Percentiles rank a stretch among this genome's conserved stretches.
phyloP scores from a whole-genome alignment of 37 sponge, comb jelly and placozoan genomes.

The Oopsacas minuta region DNA sequence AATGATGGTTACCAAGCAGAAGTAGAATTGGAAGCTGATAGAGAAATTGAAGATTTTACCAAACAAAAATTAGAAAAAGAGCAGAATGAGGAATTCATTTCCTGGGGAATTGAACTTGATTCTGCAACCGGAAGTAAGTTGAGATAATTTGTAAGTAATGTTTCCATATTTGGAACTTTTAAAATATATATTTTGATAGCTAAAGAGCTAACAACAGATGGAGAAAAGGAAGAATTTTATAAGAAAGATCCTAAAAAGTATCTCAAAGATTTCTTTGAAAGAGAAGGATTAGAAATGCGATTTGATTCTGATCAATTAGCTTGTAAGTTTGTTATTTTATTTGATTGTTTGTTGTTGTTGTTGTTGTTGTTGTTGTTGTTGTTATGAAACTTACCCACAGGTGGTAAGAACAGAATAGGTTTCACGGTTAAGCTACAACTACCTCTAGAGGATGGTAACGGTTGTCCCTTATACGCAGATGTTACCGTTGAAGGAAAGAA shows the following conservation, averaged over 20 bases:
- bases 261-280: conserved; percentile 68
- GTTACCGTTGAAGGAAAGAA: conserved; percentile 51
- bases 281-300: conserved; percentile 44
- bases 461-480: conserved; percentile 60
- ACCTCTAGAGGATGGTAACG: conserved; percentile 59
- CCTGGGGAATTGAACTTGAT: neutral
- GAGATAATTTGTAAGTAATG: too few species aligned
- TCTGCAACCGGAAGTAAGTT: neutral
- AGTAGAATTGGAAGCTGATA: conserved; percentile 44
- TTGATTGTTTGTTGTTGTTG: neutral
- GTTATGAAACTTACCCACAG: neutral
- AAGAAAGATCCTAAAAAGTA: conserved; percentile 81
- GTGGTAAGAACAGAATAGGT: neutral
- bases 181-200: too few species aligned
- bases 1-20: conserved; percentile 27
- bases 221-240: conserved; percentile 41
- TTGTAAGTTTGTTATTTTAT: neutral
- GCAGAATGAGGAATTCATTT: neutral
- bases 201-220: neutral
- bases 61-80: neutral
- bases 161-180: too few species aligned
- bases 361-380: neutral
- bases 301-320: neutral
- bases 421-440: conserved; percentile 22
- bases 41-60: conserved; percentile 27